Base-by-base conservation (phyloP, 2,113 vertebrate species). In the Mesitornis unicolor region DNA sequence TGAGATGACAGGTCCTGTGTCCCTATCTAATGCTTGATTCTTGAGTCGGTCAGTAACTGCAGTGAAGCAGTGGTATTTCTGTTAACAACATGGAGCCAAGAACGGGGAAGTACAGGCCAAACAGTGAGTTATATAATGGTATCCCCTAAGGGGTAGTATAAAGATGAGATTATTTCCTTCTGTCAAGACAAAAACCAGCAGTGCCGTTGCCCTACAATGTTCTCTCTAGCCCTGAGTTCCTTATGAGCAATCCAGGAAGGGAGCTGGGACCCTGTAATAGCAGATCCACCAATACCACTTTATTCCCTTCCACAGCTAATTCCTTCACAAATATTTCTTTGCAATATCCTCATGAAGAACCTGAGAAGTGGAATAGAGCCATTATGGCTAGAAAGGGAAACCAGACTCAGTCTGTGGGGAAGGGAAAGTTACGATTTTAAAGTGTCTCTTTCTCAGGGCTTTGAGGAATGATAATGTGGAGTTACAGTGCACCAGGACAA, bases 141-240 rank as follows among this genome's bases (percentile, higher is more conserved):
- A 8, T 60, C 78, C 92, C 85, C 93, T 61, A 2, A 19, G 63
- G 89, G 54, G 10, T 16, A 7, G 42, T 45, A 19, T 2, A 21
- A 70, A 64, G 38, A 42, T 20, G 51, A 84, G 79, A 88, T 74
- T 54, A 68, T 88, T 96, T 93, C 95, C 85, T 86, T 63, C 79
- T 86, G 79, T 54, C 88, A 78, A 24, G 76, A 85, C 77, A 70
- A 47, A 50, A 47, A 73, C 60, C 91, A 97, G 94, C 90, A n/a
- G 9, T 16, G 16, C 53, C 10, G 74, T 25, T 80, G 40, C 82
- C 92, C 83, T 38, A 1, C 67, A 36, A 1, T 16, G 42, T 33
- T 86, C 64, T 31, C 59, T 53, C 17, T 24, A 38, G 38, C 60
- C n/a, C 43, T 19, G 69, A 31, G 73, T 7, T 92, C 57, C 81